These are phyloP conservation scores for Sceliomorpha sp. DNA, from an alignment of 2,888 invertebrate genomes.

Conservation along the genomic window DNA sequence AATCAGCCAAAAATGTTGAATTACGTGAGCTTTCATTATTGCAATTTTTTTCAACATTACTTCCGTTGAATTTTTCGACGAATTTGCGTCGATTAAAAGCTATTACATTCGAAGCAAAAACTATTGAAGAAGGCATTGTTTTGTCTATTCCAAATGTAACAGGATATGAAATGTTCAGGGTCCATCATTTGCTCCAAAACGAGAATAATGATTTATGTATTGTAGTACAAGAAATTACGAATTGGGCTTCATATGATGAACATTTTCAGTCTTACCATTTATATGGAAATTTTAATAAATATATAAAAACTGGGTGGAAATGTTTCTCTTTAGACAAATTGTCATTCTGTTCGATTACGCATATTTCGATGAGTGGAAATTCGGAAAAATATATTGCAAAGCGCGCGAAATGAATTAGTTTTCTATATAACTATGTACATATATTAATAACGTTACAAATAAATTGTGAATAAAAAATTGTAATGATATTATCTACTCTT, in stretches of 20 bases:
- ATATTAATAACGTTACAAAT: no score
- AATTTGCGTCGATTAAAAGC: slow-evolving; percentile 1
- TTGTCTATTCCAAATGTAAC: slow-evolving; percentile 1
- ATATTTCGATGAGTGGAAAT: slow-evolving; percentile 10
- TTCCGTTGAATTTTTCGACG: slow-evolving; percentile 9
- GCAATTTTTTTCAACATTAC: neutral
- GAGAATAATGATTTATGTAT: slow-evolving; percentile 11
- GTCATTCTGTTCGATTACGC: slow-evolving; percentile 10
- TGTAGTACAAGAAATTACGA: slow-evolving; percentile 14
- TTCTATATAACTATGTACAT: no score
- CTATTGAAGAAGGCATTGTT: slow-evolving; percentile 11
- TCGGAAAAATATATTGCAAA: slow-evolving; percentile 25
- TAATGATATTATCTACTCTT: no score
- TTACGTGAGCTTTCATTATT: slow-evolving; percentile 7
- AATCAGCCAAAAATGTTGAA: neutral
- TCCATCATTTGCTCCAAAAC: slow-evolving; percentile 11
- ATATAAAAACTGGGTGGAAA: slow-evolving; percentile 10
- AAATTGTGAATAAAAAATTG: no score
- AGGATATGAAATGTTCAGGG: slow-evolving; percentile 16
- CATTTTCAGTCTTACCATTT: slow-evolving; percentile 26
- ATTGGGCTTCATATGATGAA: slow-evolving; percentile 12
- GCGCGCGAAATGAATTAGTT: no score
- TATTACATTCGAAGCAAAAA: slow-evolving; percentile 8
- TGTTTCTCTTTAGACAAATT: slow-evolving; percentile 16
- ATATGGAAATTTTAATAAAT: slow-evolving; percentile 7